Conservation (phyloP, 2,888 invertebrate species). For the Scaptomyza flava region DNA sequence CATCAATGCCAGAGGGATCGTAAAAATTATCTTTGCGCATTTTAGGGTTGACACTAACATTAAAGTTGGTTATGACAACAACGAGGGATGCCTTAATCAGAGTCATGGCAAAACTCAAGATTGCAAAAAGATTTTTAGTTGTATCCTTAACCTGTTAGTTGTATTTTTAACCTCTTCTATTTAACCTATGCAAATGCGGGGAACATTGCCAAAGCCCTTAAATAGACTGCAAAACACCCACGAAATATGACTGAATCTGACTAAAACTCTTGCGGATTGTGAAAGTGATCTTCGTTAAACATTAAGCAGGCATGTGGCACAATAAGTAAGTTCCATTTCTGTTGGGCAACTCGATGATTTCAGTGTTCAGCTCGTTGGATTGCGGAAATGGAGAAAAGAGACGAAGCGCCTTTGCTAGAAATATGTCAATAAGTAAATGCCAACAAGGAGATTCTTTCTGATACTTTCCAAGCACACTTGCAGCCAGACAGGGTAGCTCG, state of each 20-base stretch:
- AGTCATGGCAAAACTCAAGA: conserved; percentile 77
- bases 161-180: no score
- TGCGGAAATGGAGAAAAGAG: conserved; percentile 67
- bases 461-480: no score
- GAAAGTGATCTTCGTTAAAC: conserved; percentile 72
- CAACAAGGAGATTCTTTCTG: no score
- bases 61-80: conserved; percentile 79
- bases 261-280: conserved; percentile 68
- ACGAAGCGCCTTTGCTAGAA: conserved; percentile 18
- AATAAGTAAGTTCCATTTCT: conserved; percentile 67
- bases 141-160: no score
- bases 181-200: conserved; percentile 80
- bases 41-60: conserved; percentile 73
- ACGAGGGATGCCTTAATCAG: conserved; percentile 81
- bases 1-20: conserved; percentile 66
- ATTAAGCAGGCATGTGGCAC: conserved; percentile 72
- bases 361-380: conserved; percentile 72
- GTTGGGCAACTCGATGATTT: conserved; percentile 63
- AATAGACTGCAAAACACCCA: no score
- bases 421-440: no score
- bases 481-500: conserved; percentile 79
- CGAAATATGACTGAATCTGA: conserved; percentile 80
- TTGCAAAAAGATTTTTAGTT: no score
- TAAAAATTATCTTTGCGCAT: conserved; percentile 77
- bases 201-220: conserved; percentile 83